These are phyloP conservation scores for Macropodus opercularis DNA, from an alignment of 2,797 vertebrate species.

Conservation along the genomic window DNA sequence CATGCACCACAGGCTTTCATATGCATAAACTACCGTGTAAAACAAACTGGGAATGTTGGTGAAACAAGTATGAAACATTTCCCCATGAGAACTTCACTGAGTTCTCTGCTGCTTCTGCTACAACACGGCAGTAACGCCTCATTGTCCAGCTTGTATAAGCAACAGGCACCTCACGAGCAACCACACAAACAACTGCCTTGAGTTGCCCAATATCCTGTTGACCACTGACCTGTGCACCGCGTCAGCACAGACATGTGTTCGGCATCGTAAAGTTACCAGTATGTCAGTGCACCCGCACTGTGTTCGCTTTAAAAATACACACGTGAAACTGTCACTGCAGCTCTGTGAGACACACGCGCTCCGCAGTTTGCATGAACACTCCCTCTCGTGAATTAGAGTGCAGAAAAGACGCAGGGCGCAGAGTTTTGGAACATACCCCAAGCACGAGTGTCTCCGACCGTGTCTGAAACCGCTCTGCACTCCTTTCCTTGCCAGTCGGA, in stretches of 20 bases:
- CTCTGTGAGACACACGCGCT: neutral
- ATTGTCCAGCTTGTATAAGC: neutral
- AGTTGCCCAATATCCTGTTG: neutral
- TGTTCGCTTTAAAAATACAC: neutral
- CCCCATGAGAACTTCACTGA: neutral
- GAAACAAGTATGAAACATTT: constrained; percentile 1
- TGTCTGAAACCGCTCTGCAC: constrained; percentile 63
- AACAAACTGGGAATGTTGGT: neutral
- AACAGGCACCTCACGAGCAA: too few relatives aligned
- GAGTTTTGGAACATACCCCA: constrained; percentile 75
- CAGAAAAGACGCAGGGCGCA: constrained; percentile 18
- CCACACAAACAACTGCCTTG: neutral
- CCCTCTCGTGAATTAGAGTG: constrained; percentile 31
- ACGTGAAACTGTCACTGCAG: neutral
- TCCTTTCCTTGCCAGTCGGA: constrained; percentile 65
- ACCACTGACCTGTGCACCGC: too few relatives aligned
- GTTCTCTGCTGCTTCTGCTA: neutral
- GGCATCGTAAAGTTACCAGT: neutral
- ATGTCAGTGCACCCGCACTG: neutral
- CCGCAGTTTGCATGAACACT: constrained; percentile 23
- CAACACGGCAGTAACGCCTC: neutral
- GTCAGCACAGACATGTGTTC: neutral
- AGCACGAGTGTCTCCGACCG: constrained; percentile 80
- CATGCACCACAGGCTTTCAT: neutral
- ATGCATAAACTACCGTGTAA: neutral